A percentile compares a stretch with the other conserved stretches of the same genome.
These are phyloP conservation scores for Leptarthrus brevirostris DNA, from an alignment of 2,888 invertebrate genomes.

Conservation along the genomic window DNA sequence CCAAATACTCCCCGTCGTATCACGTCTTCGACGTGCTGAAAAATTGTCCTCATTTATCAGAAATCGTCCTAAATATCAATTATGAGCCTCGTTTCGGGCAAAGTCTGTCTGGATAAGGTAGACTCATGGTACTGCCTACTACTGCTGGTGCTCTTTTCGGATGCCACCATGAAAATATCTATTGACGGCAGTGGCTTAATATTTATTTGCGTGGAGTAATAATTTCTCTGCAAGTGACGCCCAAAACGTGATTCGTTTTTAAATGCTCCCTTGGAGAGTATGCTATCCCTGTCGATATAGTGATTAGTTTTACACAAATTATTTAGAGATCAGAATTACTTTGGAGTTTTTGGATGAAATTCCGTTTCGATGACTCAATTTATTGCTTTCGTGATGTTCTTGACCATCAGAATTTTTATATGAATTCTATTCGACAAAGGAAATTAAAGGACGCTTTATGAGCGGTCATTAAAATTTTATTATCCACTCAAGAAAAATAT, in stretches of 20 bases:
- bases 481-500: too few species aligned
- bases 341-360: background rate
- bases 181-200: constrained; percentile 50
- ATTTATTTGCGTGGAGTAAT: constrained; percentile 53
- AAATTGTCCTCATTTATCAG: constrained; percentile 51
- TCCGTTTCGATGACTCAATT: background rate
- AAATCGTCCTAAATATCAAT: constrained; percentile 53
- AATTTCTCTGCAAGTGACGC: constrained; percentile 52
- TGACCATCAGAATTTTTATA: constrained; percentile 11
- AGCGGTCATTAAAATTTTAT: constrained; percentile 20
- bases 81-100: constrained; percentile 44
- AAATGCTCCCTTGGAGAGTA: constrained; percentile 11
- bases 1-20: constrained; percentile 44
- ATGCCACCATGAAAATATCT: background rate
- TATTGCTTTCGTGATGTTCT: background rate
- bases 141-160: background rate
- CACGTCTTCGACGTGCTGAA: constrained; percentile 51
- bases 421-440: constrained; percentile 10
- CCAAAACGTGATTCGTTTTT: constrained; percentile 50
- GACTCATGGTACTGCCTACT: background rate
- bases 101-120: constrained; percentile 10
- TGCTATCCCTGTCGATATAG: constrained; percentile 19
- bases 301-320: constrained; percentile 41
- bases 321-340: background rate
- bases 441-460: constrained; percentile 3